phyloP scores from a whole-genome alignment of 2,888 invertebrate species.

The Thelaira solivaga region DNA sequence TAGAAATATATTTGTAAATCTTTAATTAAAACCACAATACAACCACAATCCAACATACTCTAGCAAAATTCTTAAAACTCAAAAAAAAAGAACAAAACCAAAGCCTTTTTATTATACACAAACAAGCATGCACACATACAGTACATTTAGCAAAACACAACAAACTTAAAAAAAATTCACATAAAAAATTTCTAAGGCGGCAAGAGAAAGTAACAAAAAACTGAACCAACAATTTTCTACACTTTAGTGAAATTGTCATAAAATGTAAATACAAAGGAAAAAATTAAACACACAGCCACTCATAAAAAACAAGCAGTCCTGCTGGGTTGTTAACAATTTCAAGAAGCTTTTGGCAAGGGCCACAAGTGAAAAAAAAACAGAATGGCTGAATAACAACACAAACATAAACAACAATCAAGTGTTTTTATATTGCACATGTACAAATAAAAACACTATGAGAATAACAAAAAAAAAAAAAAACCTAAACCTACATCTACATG shows the following conservation, averaged over 20 bases:
- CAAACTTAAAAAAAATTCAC: not conserved
- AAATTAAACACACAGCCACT: not conserved
- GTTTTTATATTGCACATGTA: slow-evolving; percentile 44
- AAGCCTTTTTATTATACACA: not conserved
- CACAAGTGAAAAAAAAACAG: not conserved
- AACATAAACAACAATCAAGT: slow-evolving; percentile 49
- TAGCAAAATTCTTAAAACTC: slow-evolving; percentile 4
- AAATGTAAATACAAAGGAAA: slow-evolving; percentile 48
- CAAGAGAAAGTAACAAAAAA: slow-evolving; percentile 18
- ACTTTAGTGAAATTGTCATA: slow-evolving; percentile 62
- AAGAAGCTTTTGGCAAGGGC: slow-evolving; percentile 10
- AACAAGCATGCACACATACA: too few species aligned
- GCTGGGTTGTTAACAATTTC: slow-evolving; percentile 32
- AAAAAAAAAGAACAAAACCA: not conserved
- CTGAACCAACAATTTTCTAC: slow-evolving; percentile 50
- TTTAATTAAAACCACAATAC: slow-evolving; percentile 61
- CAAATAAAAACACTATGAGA: slow-evolving; percentile 39
- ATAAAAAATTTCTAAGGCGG: slow-evolving; percentile 40
- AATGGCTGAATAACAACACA: not conserved
- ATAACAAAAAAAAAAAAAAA: not conserved
- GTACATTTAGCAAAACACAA: not conserved
- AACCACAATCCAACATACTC: slow-evolving; percentile 48
- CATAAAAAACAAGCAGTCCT: slow-evolving; percentile 18
- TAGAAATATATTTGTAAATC: slow-evolving; percentile 43
- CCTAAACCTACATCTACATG: too few species aligned